phyloP scores from a whole-genome alignment of 2,113 vertebrate species.

The Gadus chalcogrammus region DNA sequence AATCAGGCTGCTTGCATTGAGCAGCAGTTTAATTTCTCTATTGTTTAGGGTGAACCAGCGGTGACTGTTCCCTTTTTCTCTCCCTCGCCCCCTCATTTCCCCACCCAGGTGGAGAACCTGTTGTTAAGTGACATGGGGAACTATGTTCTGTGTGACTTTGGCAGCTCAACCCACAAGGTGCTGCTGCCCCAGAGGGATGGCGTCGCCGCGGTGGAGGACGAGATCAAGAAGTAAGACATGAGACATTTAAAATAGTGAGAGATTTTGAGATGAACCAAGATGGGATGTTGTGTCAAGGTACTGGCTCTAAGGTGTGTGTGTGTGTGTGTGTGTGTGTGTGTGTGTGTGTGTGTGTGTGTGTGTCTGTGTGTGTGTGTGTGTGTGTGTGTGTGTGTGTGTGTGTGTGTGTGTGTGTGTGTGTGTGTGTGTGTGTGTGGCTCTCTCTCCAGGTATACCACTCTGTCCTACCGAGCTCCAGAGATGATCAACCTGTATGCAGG shows the following conservation, averaged over 20 bases:
- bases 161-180: constrained; percentile 92
- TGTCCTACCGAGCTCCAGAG: constrained; percentile 95
- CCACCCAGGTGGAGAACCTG: constrained; percentile 90
- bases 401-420: too few species aligned
- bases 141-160: constrained; percentile 97
- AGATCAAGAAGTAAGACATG: constrained; percentile 89
- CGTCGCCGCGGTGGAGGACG: constrained; percentile 91
- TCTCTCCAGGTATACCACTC: constrained; percentile 86
- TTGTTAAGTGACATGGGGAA: constrained; percentile 89
- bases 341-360: too few species aligned
- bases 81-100: neutral
- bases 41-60: too few species aligned
- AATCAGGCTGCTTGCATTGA: too few species aligned
- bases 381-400: too few species aligned
- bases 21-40: too few species aligned
- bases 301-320: too few species aligned
- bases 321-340: too few species aligned
- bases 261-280: neutral
- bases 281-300: too few species aligned
- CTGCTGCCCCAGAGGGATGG: constrained; percentile 91
- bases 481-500: constrained; percentile 98
- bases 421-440: neutral
- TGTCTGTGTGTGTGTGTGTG: too few species aligned
- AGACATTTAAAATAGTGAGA: neutral
- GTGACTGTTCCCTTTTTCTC: neutral